Conservation (phyloP, 2,797 vertebrate genomes). For the Capromys pilorides region DNA sequence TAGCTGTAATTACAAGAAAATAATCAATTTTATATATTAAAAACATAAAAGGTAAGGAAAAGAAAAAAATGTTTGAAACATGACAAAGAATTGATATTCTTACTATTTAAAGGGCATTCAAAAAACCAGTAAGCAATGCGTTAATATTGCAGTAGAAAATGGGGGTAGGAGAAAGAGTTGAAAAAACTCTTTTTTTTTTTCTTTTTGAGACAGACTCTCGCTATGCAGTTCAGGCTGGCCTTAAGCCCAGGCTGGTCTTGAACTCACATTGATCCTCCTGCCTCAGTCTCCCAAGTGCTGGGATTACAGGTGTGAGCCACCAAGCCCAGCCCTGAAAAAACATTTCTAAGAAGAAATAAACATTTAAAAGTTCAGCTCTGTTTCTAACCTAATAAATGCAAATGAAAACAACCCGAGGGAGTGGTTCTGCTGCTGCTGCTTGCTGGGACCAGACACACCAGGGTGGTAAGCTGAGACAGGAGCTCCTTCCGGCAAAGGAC, state of each 20-base stretch:
- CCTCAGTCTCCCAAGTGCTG: too few relatives aligned
- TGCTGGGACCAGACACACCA: not conserved
- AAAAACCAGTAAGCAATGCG: slow-evolving; percentile 66
- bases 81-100: slow-evolving; percentile 73
- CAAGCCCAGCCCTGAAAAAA: not conserved
- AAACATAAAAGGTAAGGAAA: slow-evolving; percentile 67
- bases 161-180: not conserved
- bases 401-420: slow-evolving; percentile 12
- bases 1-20: slow-evolving; percentile 67
- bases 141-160: slow-evolving; percentile 62
- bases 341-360: slow-evolving; percentile 57
- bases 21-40: slow-evolving; percentile 76
- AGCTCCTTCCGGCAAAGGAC: not conserved
- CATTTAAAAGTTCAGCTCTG: slow-evolving; percentile 40
- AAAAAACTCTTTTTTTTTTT: not conserved
- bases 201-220: too few relatives aligned
- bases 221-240: too few relatives aligned
- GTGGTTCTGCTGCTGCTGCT: not conserved
- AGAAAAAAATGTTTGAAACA: slow-evolving; percentile 64
- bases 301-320: too few relatives aligned
- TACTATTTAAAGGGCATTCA: slow-evolving; percentile 71
- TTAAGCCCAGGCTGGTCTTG: too few relatives aligned
- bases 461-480: not conserved
- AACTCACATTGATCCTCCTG: too few relatives aligned
- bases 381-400: slow-evolving; percentile 50